A percentile compares a stretch with the other conserved stretches of the same genome.
phyloP scores from a whole-genome alignment of 1,140 invertebrate genomes.

The Popillia japonica region DNA sequence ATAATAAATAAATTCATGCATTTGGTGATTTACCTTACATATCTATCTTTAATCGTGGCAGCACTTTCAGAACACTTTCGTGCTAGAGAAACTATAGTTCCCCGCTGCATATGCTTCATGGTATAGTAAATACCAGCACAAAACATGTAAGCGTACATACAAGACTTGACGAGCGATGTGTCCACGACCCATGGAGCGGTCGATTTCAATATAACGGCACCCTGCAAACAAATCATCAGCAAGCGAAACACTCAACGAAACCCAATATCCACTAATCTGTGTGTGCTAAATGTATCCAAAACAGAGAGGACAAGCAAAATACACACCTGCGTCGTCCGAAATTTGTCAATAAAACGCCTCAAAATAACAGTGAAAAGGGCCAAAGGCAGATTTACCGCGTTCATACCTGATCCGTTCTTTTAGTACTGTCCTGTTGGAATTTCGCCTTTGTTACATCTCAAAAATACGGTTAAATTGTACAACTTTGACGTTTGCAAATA shows the following conservation, averaged over 20 bases:
- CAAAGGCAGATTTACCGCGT: constrained; percentile 35
- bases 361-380: constrained; percentile 25
- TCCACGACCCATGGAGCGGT: background rate
- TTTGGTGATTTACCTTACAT: background rate
- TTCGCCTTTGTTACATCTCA: constrained; percentile 28
- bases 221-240: constrained; percentile 1
- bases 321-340: constrained; percentile 32
- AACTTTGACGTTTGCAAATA: constrained; percentile 24
- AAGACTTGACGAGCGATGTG: background rate
- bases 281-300: too few relatives aligned
- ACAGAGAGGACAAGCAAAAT: background rate
- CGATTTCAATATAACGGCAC: background rate
- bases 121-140: constrained; percentile 9
- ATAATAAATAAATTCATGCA: background rate
- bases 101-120: constrained; percentile 24
- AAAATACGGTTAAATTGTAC: background rate
- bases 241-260: background rate
- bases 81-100: constrained; percentile 25
- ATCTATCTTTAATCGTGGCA: constrained; percentile 5
- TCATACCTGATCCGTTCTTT: background rate
- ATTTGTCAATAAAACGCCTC: constrained; percentile 36
- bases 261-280: background rate
- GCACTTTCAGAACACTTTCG: constrained; percentile 7
- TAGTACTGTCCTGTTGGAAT: background rate
- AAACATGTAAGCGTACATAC: constrained; percentile 28